These are phyloP conservation scores for Camptogramma bilineatum DNA, from an alignment of 2,888 invertebrate species.

Conservation along the genomic window DNA sequence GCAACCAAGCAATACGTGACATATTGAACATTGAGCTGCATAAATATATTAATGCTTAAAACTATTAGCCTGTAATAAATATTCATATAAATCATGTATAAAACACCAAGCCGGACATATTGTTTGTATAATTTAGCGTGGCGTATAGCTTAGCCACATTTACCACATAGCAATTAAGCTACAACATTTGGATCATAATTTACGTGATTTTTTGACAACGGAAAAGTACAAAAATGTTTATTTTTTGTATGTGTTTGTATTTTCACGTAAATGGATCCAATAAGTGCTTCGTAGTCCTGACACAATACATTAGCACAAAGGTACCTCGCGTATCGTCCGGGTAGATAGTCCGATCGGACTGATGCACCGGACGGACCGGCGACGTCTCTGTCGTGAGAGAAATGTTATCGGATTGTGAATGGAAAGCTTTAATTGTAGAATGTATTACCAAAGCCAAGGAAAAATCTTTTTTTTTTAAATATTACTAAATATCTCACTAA, in stretches of 20 bases:
- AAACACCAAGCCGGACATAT: slow-evolving; percentile 35
- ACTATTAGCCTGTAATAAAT: slow-evolving; percentile 37
- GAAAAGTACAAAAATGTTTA: too few species aligned
- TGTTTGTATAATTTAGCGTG: slow-evolving; percentile 36
- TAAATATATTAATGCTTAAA: slow-evolving; percentile 30
- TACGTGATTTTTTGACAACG: slow-evolving; percentile 25
- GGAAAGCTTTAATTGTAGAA: slow-evolving; percentile 32
- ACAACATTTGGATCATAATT: slow-evolving; percentile 35
- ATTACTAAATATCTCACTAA: too few species aligned
- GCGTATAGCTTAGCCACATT: slow-evolving; percentile 42
- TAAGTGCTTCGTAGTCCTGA: slow-evolving; percentile 22
- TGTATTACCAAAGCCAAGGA: not conserved
- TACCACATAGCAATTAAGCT: slow-evolving; percentile 40
- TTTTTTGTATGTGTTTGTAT: not conserved
- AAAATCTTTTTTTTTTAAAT: too few species aligned
- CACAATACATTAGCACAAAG: slow-evolving; percentile 34
- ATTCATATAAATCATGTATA: slow-evolving; percentile 24
- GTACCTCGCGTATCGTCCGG: slow-evolving; percentile 66
- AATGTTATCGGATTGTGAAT: slow-evolving; percentile 37
- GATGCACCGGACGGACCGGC: slow-evolving; percentile 77
- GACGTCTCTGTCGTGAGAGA: slow-evolving; percentile 70
- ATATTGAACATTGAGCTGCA: slow-evolving; percentile 40
- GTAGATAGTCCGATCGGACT: slow-evolving; percentile 73
- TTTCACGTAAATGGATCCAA: slow-evolving; percentile 42
- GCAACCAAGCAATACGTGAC: slow-evolving; percentile 39